Base-by-base conservation (phyloP, 1,140 invertebrate species). In the Papilio helenus region DNA sequence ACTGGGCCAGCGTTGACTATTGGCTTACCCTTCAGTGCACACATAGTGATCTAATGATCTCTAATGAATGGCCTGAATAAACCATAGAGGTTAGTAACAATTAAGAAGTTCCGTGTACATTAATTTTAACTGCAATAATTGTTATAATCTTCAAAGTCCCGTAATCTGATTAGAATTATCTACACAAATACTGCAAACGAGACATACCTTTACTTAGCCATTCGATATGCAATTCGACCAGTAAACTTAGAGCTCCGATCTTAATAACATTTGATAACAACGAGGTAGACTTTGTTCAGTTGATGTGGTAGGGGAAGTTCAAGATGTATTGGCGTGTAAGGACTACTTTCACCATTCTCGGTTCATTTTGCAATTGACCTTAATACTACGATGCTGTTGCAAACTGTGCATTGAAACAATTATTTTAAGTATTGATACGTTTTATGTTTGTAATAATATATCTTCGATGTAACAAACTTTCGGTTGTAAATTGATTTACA, bases 331-430 rank as follows among this genome's bases (percentile, higher is more conserved):
- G 86, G 89, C 74, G 71, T 23, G 16, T 18, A 80, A 85, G 81
- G 87, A 89, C 90, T 90, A 90, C 90, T 91, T 91, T 91, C 90
- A 91, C 85, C 83, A 83, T 82, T 83, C 86, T 88, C 51, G 46
- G 82, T 82, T 83, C 82, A 89, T 91, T 91, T 91, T 90, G 90
- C 88, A 91, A 91, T 74, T 87, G 90, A 86, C 90, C 90, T 90
- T 89, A 91, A 87, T 86, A 80, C 51, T 10, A 79, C 81, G 78
- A 79, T 80, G 84, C 83, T 85, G 86, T 84, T 86, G 85, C 87
- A 83, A 89, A 87, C 78, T 71, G 80, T 80, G 82, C 83, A 84
- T 82, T 89, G 82, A 82, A 85, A 89, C 86, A 88, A 88, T 88
- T 86, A 88, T 89, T 86, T 86, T 82, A 88, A 76, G 85, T 88